Percentiles rank a stretch among this genome's conserved stretches.
Evolutionary conservation across 2,113 vertebrate species (phyloP).

Genomic region (Pterocles orientalis): DNA sequence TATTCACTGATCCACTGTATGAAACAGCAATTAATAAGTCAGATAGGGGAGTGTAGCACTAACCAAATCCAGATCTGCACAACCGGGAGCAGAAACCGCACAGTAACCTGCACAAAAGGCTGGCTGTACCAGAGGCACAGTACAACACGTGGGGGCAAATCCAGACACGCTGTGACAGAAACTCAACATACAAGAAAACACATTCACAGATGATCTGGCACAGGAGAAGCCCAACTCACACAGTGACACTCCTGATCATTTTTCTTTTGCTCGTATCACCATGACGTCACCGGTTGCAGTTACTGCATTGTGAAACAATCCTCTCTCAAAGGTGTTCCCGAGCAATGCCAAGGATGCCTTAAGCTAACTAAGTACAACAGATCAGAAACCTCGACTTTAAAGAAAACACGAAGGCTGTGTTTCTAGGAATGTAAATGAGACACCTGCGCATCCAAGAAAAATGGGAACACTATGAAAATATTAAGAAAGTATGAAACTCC

Average conservation of each 20-base stretch:
- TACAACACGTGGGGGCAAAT: rapidly evolving
- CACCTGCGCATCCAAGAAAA: slow-evolving; percentile 12
- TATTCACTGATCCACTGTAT: neutral
- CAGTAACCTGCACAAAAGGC: neutral
- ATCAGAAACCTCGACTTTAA: slow-evolving; percentile 53
- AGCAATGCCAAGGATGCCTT: slow-evolving; percentile 31
- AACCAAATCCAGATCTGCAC: neutral
- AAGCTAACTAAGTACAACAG: slow-evolving; percentile 17
- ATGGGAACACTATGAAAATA: neutral
- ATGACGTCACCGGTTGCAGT: neutral
- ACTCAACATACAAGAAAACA: neutral
- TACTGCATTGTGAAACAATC: neutral
- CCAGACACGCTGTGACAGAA: neutral
- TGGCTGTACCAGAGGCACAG: neutral
- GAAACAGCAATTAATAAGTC: slow-evolving; percentile 7
- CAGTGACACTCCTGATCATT: rapidly evolving
- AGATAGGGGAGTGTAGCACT: neutral
- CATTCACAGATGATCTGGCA: neutral
- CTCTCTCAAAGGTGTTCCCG: slow-evolving; percentile 6
- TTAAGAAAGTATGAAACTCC: neutral
- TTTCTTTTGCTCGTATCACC: neutral
- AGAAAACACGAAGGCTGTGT: neutral
- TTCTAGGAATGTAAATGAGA: slow-evolving; percentile 61
- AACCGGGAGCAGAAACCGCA: neutral
- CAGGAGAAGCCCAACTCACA: neutral